These are phyloP conservation scores for Epizoanthus fatuus DNA, from an alignment of 92 coral and sea anemone species.

Conservation along the genomic window DNA sequence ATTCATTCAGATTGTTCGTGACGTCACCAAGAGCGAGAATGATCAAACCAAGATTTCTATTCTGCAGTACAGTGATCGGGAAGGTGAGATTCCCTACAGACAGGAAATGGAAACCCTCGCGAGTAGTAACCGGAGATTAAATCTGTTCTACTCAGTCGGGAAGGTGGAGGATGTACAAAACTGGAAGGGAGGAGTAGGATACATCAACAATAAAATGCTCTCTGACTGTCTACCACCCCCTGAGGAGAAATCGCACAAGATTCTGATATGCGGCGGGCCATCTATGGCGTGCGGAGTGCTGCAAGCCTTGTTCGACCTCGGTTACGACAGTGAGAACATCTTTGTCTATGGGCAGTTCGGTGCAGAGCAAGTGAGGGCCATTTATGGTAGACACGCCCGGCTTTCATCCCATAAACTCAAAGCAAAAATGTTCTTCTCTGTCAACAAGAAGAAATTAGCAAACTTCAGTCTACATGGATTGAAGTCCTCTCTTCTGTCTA, in stretches of 20 bases:
- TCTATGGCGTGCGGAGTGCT: constrained; percentile 67
- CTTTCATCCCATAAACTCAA: constrained; percentile 58
- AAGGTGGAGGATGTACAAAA: constrained; percentile 41
- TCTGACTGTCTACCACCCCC: constrained; percentile 59
- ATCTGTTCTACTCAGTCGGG: constrained; percentile 52
- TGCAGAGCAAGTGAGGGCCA: constrained; percentile 64
- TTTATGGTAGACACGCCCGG: constrained; percentile 57
- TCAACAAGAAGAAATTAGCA: too few relatives aligned
- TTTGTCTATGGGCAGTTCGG: constrained; percentile 79
- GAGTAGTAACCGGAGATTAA: constrained; percentile 13
- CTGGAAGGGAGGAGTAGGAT: constrained; percentile 81
- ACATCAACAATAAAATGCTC: constrained; percentile 51
- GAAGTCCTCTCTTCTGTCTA: too few relatives aligned
- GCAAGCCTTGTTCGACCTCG: constrained; percentile 53
- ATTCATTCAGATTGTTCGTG: constrained; percentile 65
- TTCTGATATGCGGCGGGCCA: constrained; percentile 74
- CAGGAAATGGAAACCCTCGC: constrained; percentile 47
- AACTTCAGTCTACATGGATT: too few relatives aligned
- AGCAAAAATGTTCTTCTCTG: too few relatives aligned
- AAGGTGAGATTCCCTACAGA: constrained; percentile 63
- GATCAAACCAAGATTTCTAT: constrained; percentile 58
- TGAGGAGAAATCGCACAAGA: constrained; percentile 57
- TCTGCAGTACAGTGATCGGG: constrained; percentile 49
- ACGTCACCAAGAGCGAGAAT: constrained; percentile 30
- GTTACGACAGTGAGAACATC: constrained; percentile 67